Percentiles rank a stretch among this genome's conserved stretches.
phyloP scores from a whole-genome alignment of 2,797 vertebrate species.

The Hippocampus kuda region DNA sequence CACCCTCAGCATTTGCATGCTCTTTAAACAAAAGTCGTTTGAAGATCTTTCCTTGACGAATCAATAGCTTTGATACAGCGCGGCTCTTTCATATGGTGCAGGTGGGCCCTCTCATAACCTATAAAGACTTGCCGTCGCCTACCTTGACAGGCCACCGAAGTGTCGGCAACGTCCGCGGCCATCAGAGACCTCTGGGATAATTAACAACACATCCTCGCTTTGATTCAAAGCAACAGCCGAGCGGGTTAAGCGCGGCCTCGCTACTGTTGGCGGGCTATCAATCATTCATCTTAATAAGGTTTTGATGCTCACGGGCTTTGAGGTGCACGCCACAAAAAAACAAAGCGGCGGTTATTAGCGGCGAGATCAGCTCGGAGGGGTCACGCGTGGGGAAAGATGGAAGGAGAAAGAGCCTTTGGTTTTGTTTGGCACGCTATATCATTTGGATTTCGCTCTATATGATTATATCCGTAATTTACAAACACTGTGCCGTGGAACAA shows the following conservation, averaged over 20 bases:
- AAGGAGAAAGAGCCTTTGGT: neutral
- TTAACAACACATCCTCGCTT: constrained; percentile 47
- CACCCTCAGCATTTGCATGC: constrained; percentile 17
- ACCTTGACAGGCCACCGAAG: neutral
- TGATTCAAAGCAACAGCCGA: constrained; percentile 37
- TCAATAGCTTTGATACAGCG: constrained; percentile 35
- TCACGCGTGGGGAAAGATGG: neutral
- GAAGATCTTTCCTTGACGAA: constrained; percentile 26
- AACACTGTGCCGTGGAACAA: no score
- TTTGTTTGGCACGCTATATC: neutral
- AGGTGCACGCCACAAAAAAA: neutral
- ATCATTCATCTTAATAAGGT: constrained; percentile 46
- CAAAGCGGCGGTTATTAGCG: constrained; percentile 2
- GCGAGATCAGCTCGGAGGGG: neutral
- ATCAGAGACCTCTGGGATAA: constrained; percentile 51
- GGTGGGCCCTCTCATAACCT: constrained; percentile 32
- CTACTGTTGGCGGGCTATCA: constrained; percentile 32
- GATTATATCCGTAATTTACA: no score
- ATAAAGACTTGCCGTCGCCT: constrained; percentile 16
- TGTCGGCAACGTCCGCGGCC: constrained; percentile 11
- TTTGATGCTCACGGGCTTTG: constrained; percentile 10
- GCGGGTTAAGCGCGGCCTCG: constrained; percentile 30
- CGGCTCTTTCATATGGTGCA: constrained; percentile 25
- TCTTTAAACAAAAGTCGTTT: constrained; percentile 18
- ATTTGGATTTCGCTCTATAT: neutral